Evolutionary conservation across 2,113 vertebrate species (phyloP).

Genomic region (Oryzias javanicus): DNA sequence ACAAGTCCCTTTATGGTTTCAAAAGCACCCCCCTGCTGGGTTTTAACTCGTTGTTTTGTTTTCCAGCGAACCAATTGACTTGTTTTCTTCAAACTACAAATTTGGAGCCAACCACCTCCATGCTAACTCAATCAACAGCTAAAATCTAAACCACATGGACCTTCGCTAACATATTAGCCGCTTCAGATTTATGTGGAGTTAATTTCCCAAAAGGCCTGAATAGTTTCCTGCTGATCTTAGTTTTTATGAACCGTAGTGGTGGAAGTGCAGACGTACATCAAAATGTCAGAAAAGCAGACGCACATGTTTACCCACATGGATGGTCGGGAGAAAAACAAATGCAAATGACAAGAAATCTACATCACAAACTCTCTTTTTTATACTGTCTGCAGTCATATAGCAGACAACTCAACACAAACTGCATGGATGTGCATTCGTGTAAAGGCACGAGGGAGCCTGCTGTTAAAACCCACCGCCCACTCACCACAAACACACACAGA

Average conservation of each 20-base stretch:
- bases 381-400: neutral
- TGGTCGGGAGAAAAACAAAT: slow-evolving; percentile 11
- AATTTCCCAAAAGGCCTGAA: neutral
- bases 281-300: neutral
- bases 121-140: too few species aligned
- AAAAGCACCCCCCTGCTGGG: too few species aligned
- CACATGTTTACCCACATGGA: slow-evolving; percentile 4
- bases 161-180: neutral
- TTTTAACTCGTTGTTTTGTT: too few species aligned
- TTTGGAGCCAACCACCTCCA: too few species aligned
- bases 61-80: too few species aligned
- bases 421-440: slow-evolving; percentile 13
- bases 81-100: too few species aligned
- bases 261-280: neutral
- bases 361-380: neutral
- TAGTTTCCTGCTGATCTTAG: neutral
- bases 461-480: slow-evolving; percentile 10
- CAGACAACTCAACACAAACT: slow-evolving; percentile 6
- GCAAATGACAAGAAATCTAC: neutral
- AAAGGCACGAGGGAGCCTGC: slow-evolving; percentile 11
- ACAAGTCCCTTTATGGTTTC: too few species aligned
- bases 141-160: neutral
- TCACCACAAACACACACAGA: slow-evolving; percentile 24
- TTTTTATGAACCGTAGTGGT: neutral
- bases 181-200: neutral